Conservation (phyloP, 2,113 vertebrate genomes). For the Perca fluviatilis region DNA sequence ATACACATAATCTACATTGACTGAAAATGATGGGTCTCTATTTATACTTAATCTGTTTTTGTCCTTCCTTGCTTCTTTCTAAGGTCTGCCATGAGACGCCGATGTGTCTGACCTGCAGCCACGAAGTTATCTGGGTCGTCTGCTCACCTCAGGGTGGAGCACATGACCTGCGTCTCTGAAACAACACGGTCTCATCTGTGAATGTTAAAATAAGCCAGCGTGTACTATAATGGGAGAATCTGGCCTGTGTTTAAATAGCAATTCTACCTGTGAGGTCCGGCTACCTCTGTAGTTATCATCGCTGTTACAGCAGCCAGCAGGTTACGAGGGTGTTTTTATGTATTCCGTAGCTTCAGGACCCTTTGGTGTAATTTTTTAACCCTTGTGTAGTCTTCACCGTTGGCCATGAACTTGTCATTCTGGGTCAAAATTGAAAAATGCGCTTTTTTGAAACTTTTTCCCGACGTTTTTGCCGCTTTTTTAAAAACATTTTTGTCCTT, state of each 20-base stretch:
- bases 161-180: conserved; percentile 7
- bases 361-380: too few relatives aligned
- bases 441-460: too few relatives aligned
- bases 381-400: too few relatives aligned
- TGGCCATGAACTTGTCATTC: too few relatives aligned
- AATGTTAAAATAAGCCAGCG: conserved; percentile 36
- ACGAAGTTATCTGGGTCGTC: conserved; percentile 50
- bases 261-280: conserved; percentile 37
- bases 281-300: neutral
- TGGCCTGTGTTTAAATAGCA: conserved; percentile 43
- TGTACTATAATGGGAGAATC: conserved; percentile 1
- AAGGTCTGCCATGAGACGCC: neutral
- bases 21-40: neutral
- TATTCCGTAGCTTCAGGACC: too few relatives aligned
- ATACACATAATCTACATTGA: neutral
- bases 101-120: conserved; percentile 33
- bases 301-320: neutral
- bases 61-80: neutral
- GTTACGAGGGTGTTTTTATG: neutral
- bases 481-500: too few relatives aligned
- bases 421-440: too few relatives aligned
- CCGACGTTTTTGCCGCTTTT: too few relatives aligned
- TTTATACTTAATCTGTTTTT: neutral
- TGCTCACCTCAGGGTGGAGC: conserved; percentile 27
- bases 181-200: conserved; percentile 23